Base-by-base conservation (phyloP, 2,888 invertebrate species). In the Argynnis bischoffii region DNA sequence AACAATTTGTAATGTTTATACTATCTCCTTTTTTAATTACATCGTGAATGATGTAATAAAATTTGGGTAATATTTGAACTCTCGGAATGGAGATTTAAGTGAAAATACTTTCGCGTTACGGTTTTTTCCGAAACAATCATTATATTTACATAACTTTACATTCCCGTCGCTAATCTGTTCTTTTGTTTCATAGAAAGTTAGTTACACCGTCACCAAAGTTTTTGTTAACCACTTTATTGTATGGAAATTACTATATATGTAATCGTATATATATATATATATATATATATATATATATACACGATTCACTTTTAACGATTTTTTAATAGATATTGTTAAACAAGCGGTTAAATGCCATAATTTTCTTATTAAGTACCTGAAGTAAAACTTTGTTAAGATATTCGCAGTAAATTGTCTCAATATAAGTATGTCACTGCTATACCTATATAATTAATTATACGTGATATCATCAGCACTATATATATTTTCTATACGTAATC, bases 181-280 rank as follows among this genome's bases (percentile, higher is more conserved):
- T 61, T 55, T 69, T 69, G 64, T 69, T 51, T 47, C 54, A 59
- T 69, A 67, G 70, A 72, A 70, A 70, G 69, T 64, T 41, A 35
- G 61, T 61, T 61, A 51, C 61, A 51, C 41, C 35, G 51, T 11
- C 11, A 11, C 35, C 35, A 41, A 11, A 41, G 35, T 41, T 56
- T 48, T 65, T 51, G 11, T 8, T 41, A 59, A 63, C 63, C 63
- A 64, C 47, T 16, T 55, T 47, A 57, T 57, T 63, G 21, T 63
- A 41, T 54, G 57, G 53, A 54, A 18, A 35, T 56, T 51, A 48
- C 13, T 46, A 35, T 11, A 41, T n/a, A 46, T n/a, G n/a, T n/a
- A n/a, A n/a, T n/a, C n/a, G n/a, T n/a, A n/a, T n/a, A n/a, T n/a
- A n/a, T n/a, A n/a, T n/a, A n/a, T n/a, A n/a, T n/a, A n/a, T n/a